A percentile compares a stretch with the other conserved stretches of the same genome.
Conservation (phyloP, 2,797 vertebrate species). For the Astyanax mexicanus region DNA sequence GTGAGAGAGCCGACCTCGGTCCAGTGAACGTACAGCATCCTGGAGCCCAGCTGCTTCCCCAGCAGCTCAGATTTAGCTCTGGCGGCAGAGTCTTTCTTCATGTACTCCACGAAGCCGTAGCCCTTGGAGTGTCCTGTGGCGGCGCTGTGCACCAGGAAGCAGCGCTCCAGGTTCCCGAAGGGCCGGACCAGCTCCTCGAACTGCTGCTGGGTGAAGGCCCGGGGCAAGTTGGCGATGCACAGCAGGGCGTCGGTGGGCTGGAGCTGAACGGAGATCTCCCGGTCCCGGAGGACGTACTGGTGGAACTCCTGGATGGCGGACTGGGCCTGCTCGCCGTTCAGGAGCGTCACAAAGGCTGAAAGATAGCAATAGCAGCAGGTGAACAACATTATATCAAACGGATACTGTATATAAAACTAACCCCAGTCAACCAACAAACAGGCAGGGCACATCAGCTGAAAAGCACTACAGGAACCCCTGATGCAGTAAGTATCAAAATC, state of each 20-base stretch:
- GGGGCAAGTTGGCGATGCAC: slow-evolving; percentile 92
- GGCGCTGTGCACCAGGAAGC: slow-evolving; percentile 90
- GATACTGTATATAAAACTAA: too few species aligned
- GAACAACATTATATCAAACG: too few species aligned
- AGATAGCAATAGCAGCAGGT: neutral
- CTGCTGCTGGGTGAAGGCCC: slow-evolving; percentile 87
- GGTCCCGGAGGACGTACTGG: slow-evolving; percentile 82
- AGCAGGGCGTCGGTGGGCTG: slow-evolving; percentile 92
- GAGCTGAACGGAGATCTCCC: slow-evolving; percentile 91
- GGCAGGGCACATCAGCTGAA: too few species aligned
- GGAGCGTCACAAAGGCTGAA: slow-evolving; percentile 88
- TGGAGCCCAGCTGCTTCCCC: slow-evolving; percentile 89
- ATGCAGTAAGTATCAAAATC: too few species aligned
- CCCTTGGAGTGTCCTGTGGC: slow-evolving; percentile 89
- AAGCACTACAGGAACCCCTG: too few species aligned
- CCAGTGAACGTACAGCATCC: slow-evolving; percentile 95
- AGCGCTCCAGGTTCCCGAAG: slow-evolving; percentile 92
- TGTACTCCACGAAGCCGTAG: slow-evolving; percentile 95
- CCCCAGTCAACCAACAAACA: too few species aligned
- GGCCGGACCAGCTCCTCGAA: slow-evolving; percentile 93
- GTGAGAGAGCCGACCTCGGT: slow-evolving; percentile 89
- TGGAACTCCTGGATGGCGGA: slow-evolving; percentile 88
- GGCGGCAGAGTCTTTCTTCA: slow-evolving; percentile 95
- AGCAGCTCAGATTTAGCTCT: slow-evolving; percentile 91
- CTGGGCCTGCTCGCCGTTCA: slow-evolving; percentile 92